Evolutionary conservation across 2,888 invertebrate genomes (phyloP), one percentile per base, ranked within the genome.

Genomic region (Apeira syringaria): DNA sequence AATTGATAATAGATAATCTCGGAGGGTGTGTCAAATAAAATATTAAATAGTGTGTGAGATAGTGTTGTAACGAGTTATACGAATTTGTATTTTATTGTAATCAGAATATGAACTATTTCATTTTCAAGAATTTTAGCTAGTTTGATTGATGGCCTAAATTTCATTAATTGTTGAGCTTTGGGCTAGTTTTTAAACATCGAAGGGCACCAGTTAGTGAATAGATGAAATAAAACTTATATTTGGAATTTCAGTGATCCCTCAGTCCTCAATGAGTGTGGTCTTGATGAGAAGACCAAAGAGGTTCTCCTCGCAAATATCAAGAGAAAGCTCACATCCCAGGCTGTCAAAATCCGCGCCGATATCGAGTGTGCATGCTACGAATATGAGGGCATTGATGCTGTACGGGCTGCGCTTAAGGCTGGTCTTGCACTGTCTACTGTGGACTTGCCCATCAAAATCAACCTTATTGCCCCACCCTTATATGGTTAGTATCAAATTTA

Each of bases 341-440:
- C 87, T 0, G 87, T 87, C 2, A 87, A 87, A 61, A 87, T 87
- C 51, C 76, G 87, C 0, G 87, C 87, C 0, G 87, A 87, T 42
- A 87, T 87, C 39, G 87, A 87, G 44, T 87, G 87, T 22, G 87
- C 87, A 0, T 87, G 87, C 64, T 87, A 87, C 1, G 87, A 97
- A 1, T 99, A 99, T 70, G 99, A 99, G 79, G 99, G 99, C 15
- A 99, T 99, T 56, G 99, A 99, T 87, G 99, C 99, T 2, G 99
- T 99, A 0, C 98, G 99, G 78, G 91, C 95, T 27, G 98, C 99
- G 0, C 87, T 99, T 25, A 95, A 94, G 77, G 92, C 96, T 52
- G 99, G 99, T 1, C 92, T 99, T 22, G 94, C 95, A 25, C 91
- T 97, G 36, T 98, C 99, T 2, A 98, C 97, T 0, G 95, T 95